Evolutionary conservation across 2,113 vertebrate genomes (phyloP).

Genomic region (Scortum barcoo): DNA sequence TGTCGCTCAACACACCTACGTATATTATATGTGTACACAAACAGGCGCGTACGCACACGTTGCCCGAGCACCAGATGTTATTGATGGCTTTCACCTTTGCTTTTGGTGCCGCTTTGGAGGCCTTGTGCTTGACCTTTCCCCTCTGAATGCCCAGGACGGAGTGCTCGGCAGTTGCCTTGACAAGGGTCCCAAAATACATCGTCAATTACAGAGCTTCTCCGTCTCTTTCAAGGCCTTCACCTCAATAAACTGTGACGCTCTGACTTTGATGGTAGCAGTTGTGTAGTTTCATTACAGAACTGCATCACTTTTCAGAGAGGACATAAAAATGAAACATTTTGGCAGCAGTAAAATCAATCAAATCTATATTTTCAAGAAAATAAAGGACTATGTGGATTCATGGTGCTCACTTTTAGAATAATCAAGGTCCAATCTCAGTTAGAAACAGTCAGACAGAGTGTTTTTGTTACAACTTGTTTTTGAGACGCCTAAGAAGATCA

Average conservation of each 20-base stretch:
- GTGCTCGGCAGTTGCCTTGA: constrained; percentile 7
- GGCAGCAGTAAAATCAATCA: not conserved
- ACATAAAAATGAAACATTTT: not conserved
- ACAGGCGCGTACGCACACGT: constrained; percentile 13
- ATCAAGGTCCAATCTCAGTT: constrained; percentile 10
- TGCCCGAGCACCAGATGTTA: constrained; percentile 40
- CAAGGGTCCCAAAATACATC: not conserved
- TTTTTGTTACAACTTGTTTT: constrained; percentile 47
- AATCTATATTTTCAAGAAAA: constrained; percentile 20
- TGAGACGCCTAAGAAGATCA: constrained; percentile 32
- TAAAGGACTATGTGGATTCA: constrained; percentile 1
- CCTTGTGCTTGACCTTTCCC: constrained; percentile 56
- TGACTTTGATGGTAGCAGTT: not conserved
- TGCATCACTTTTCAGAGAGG: not conserved
- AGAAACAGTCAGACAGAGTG: constrained; percentile 4
- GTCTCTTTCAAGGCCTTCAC: not conserved
- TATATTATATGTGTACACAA: constrained; percentile 21
- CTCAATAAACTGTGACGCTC: not conserved
- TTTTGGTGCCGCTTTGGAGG: constrained; percentile 36
- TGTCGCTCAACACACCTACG: constrained; percentile 51
- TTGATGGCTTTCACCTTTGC: constrained; percentile 41
- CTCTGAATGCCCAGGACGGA: constrained; percentile 8
- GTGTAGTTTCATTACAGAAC: constrained; percentile 3
- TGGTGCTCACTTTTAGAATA: constrained; percentile 16
- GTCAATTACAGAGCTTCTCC: not conserved